Base-by-base conservation (phyloP, 2,888 invertebrate genomes). In the Rhamnusium bicolor region DNA sequence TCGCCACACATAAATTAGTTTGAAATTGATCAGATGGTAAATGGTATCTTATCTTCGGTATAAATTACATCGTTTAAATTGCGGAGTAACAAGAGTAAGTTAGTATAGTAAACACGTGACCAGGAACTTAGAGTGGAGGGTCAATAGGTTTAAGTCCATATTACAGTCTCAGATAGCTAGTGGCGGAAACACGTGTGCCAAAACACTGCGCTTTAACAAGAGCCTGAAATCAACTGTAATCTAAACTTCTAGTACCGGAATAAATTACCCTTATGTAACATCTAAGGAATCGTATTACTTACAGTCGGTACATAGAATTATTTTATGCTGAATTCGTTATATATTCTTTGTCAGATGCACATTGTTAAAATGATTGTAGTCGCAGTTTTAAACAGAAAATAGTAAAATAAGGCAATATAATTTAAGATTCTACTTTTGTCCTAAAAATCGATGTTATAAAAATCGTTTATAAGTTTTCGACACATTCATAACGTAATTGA, bases 161-260 rank as follows among this genome's bases (percentile, higher is more conserved):
- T 63, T 47, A 54, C 27, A 32, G 56, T 32, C 53, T 49, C 5
- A 18, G 65, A 29, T 58, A 58, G 58, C 58, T 58, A 19, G 58
- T 47, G 27, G 46, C 63, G 72, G 62, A 61, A 62, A 46, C 68
- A 72, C 72, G 71, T 72, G 71, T 72, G 67, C 71, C 60, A 72
- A 72, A 67, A 69, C 68, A 62, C 21, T 51, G 21, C 65, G 46
- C 65, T 67, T 32, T 21, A 46, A 40, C 67, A 51, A 54, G 49
- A 49, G 40, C 14, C 47, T 49, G 27, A 27, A 47, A 49, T 47
- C 63, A 19, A 18, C 40, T 29, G 69, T 60, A 49, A 60, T 60
- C 60, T 60, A 32, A 61, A 40, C 68, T 56, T 54, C 19, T 46
- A 60, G 60, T 60, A 60, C 51, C 46, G 69, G 53, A 61, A 69